phyloP scores from a whole-genome alignment of 2,797 vertebrate species.

The Siniperca undulata region DNA sequence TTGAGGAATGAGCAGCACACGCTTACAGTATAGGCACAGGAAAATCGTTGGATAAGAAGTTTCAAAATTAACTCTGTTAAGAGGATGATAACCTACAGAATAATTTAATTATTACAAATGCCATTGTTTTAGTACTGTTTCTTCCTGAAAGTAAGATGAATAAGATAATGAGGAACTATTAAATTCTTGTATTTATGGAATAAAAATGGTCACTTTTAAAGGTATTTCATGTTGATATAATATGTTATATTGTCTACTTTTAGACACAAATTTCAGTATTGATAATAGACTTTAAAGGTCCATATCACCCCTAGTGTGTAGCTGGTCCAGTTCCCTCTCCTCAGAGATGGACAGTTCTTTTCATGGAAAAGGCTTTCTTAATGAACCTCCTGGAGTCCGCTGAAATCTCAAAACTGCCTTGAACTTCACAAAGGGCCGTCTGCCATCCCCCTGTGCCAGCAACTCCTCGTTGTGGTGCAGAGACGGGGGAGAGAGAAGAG shows the following conservation, averaged over 20 bases:
- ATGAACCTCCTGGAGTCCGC: constrained; percentile 72
- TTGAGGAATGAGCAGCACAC: not conserved
- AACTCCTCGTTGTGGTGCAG: constrained; percentile 39
- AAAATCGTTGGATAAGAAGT: not conserved
- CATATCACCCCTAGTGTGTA: not conserved
- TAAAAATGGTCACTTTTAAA: constrained; percentile 12
- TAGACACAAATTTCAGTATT: not conserved
- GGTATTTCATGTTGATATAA: not conserved
- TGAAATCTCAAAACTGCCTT: constrained; percentile 75
- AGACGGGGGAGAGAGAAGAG: constrained; percentile 37
- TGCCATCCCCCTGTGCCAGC: constrained; percentile 66
- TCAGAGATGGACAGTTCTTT: constrained; percentile 61
- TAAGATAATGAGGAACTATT: constrained; percentile 13
- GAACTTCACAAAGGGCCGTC: constrained; percentile 73
- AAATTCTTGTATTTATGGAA: not conserved
- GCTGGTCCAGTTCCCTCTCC: constrained; percentile 38
- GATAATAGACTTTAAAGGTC: constrained; percentile 9
- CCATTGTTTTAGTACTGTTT: constrained; percentile 8
- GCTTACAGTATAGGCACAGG: not conserved
- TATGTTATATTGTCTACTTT: not conserved
- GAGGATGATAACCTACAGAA: constrained; percentile 1
- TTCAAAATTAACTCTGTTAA: not conserved
- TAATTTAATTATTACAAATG: not conserved
- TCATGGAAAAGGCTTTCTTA: constrained; percentile 63
- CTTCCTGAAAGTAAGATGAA: not conserved